Evolutionary conservation across 2,797 vertebrate genomes (phyloP).

Genomic region (Oophaga sylvatica): DNA sequence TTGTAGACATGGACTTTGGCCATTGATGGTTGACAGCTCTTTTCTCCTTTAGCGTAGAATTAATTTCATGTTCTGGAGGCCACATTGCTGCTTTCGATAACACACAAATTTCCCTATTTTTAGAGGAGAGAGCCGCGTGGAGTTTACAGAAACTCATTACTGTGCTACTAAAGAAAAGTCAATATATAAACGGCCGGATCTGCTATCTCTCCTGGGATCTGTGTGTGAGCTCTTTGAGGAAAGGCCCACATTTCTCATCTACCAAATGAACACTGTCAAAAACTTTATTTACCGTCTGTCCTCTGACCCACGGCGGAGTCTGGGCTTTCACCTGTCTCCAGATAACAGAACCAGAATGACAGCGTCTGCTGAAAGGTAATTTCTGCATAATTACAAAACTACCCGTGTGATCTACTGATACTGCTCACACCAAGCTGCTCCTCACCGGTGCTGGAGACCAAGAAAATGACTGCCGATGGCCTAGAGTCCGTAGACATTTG

Average conservation of each 20-base stretch:
- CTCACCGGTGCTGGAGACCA: not conserved
- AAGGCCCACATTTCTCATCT: slow-evolving; percentile 28
- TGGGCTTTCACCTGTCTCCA: slow-evolving; percentile 22
- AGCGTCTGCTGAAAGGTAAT: slow-evolving; percentile 33
- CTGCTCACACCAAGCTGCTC: not conserved
- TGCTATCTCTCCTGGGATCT: slow-evolving; percentile 2
- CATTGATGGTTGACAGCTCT: not conserved
- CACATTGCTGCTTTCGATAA: slow-evolving; percentile 13
- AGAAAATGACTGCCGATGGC: not conserved
- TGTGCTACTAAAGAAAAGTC: slow-evolving; percentile 11
- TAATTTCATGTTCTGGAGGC: not conserved
- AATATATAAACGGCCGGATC: slow-evolving; percentile 15
- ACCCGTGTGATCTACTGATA: slow-evolving; percentile 21
- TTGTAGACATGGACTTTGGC: not conserved
- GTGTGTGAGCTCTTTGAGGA: slow-evolving; percentile 29
- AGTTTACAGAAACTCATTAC: slow-evolving; percentile 31
- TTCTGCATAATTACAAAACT: slow-evolving; percentile 43
- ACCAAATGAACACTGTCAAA: slow-evolving; percentile 41
- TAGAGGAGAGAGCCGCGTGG: not conserved
- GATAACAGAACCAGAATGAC: slow-evolving; percentile 30
- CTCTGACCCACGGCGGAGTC: slow-evolving; percentile 26
- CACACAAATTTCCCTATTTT: not conserved
- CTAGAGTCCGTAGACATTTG: not conserved
- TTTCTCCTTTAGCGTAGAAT: not conserved
- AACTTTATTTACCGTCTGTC: slow-evolving; percentile 42